These are phyloP conservation scores for Auanema freiburgensis DNA, from an alignment of 2,888 invertebrate species.

Conservation along the genomic window DNA sequence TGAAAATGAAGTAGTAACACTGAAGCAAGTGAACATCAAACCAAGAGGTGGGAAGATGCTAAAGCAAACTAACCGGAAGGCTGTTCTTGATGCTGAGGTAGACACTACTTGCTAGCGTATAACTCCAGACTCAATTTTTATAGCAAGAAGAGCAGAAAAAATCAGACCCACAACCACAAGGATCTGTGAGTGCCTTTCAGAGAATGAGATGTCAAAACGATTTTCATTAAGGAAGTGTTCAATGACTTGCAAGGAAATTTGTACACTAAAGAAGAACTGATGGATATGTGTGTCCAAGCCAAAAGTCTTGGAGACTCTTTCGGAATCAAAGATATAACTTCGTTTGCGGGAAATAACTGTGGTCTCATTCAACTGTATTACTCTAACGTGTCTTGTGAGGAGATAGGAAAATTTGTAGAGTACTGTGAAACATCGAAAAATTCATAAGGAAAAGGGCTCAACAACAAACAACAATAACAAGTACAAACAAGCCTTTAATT, in stretches of 20 bases:
- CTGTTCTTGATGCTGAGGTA: too few relatives aligned
- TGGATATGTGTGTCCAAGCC: conserved; percentile 31
- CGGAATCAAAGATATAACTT: conserved; percentile 35
- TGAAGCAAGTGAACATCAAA: too few relatives aligned
- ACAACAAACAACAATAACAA: conserved; percentile 7
- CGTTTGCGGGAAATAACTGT: conserved; percentile 44
- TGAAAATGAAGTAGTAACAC: too few relatives aligned
- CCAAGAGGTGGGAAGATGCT: too few relatives aligned
- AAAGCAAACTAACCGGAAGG: too few relatives aligned
- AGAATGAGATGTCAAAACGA: too few relatives aligned
- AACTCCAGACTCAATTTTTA: too few relatives aligned
- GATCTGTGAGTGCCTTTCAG: too few relatives aligned
- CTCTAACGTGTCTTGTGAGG: conserved; percentile 40
- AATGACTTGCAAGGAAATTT: conserved; percentile 16
- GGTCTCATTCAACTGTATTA: conserved; percentile 39
- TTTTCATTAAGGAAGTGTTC: too few relatives aligned
- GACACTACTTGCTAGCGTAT: too few relatives aligned
- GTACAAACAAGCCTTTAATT: background rate
- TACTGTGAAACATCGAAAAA: conserved; percentile 28
- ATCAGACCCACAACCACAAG: too few relatives aligned
- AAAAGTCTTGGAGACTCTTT: conserved; percentile 32
- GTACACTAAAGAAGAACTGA: conserved; percentile 29
- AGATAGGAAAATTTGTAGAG: conserved; percentile 35
- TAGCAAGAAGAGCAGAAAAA: too few relatives aligned
- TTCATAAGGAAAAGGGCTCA: conserved; percentile 6